Evolutionary conservation across 2,888 invertebrate genomes (phyloP), one percentile per base, ranked within the genome.

Genomic region (Morpho helenor): DNA sequence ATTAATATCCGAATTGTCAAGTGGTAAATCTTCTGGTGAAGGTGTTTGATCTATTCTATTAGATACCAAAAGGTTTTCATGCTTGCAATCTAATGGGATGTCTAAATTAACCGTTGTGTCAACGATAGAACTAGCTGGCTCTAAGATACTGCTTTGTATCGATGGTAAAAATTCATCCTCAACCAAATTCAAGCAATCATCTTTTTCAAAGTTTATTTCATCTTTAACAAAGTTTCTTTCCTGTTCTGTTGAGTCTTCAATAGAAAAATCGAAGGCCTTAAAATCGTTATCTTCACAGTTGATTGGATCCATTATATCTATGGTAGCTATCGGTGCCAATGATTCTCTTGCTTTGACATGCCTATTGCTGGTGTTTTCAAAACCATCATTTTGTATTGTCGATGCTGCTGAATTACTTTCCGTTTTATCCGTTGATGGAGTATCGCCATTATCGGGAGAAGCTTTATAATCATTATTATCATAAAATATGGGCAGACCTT

Each of bases 1-100:
- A 68, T 91, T 89, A 22, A 93, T 91, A 58, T 94, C 94, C 8
- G 94, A 93, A 16, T 94, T 94, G 77, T 96, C 96, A 44, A 96
- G 84, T 0, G 96, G 96, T 54, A 96, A 84, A 73, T 96, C 96
- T 84, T 96, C 96, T 0, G 96, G 95, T 1, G 96, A 96, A 1
- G 96, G 96, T 1, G 96, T 96, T 72, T 96, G 94, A 76, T 96
- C 96, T 74, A 95, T 92, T 62, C 94, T 78, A 63, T 80, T 86
- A 50, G 80, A 68, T 50, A 80, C 72, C 49, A 80, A 68, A 50
- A 78, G 74, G 68, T 80, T 88, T 48, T 83, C 86, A 76, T 91
- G 81, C 68, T 89, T 87, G 60, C 90, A 87, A 72, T 91, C 87
- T 64, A 92, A 72, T 41, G 89, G 88, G 68, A 93, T 82, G 68